Base-by-base conservation (phyloP, 1,140 invertebrate genomes). In the Centruroides vittatus region DNA sequence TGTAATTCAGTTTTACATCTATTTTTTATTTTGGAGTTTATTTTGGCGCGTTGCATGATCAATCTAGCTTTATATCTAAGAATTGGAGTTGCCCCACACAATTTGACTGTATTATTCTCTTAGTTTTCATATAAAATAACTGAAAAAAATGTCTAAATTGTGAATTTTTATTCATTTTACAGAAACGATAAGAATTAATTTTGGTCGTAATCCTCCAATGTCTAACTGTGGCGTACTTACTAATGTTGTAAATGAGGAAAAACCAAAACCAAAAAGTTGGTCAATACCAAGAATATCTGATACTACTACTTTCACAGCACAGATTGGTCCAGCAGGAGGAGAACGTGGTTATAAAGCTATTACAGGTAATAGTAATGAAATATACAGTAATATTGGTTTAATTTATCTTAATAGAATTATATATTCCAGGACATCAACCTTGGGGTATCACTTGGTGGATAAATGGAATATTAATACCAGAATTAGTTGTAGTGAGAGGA, bases 391-490 rank as follows among this genome's bases (percentile, higher is more conserved):
- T 34, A n/a, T 5, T 55, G 47, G 9, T 59, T 34, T 9, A 34
- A n/a, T 55, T 13, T 4, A 55, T 12, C 49, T 12, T 51, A 34
- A 51, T n/a, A 34, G 35, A 61, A 41, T 11, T 12, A 47, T 55
- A 11, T 41, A 12, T 61, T n/a, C 23, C 56, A 89, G 89, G 89
- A 67, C 86, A 92, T 72, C 88, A 93, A 4, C 89, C 89, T 46
- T 93, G 90, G 89, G 90, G 91, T 47, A 88, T 94, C 65, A 85
- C 88, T 0, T 96, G 90, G 90, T 94, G 91, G 77, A 93, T 97
- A 66, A 96, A 97, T 72, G 93, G 93, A 0, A 78, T 94, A 1
- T 76, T 97, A 7, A 91, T 94, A 62, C 92, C 93, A 0, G 92
- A 92, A 76, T 85, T 96, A 60, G 86, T 92, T 67, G 87, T 96